A percentile compares a stretch with the other conserved stretches of the same genome.
Evolutionary conservation across 2,888 invertebrate genomes (phyloP).

Genomic region (Chalcosyrphus nemorum): DNA sequence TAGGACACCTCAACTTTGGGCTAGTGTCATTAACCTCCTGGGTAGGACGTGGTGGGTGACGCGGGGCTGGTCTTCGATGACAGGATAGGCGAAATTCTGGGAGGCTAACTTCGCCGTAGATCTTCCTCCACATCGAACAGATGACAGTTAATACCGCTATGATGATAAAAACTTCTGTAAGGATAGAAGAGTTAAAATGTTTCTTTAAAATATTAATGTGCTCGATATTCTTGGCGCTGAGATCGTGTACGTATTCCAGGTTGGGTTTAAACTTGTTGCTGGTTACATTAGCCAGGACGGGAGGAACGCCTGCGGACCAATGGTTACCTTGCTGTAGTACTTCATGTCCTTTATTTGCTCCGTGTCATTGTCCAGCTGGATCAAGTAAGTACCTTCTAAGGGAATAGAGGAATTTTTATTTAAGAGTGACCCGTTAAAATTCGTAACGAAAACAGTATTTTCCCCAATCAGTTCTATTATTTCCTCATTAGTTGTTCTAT

Average conservation of each 20-base stretch:
- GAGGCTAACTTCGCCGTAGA: no score
- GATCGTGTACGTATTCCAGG: background rate
- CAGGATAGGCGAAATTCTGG: no score
- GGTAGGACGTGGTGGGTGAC: no score
- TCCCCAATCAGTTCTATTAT: background rate
- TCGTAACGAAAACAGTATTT: slow-evolving; percentile 17
- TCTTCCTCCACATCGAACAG: slow-evolving; percentile 13
- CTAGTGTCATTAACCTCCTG: no score
- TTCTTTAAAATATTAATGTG: slow-evolving; percentile 4
- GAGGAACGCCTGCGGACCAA: slow-evolving; percentile 2
- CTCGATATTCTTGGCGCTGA: slow-evolving; percentile 1
- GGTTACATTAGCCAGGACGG: slow-evolving; percentile 15
- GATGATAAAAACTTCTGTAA: slow-evolving; percentile 30
- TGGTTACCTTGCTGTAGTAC: background rate
- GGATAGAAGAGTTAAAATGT: slow-evolving; percentile 23
- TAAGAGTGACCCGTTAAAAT: slow-evolving; percentile 14
- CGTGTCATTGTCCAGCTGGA: slow-evolving; percentile 18
- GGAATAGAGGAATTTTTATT: slow-evolving; percentile 37
- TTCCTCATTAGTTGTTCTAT: background rate
- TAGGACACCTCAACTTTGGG: no score
- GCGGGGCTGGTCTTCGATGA: no score
- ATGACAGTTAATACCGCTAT: background rate
- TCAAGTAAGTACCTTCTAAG: slow-evolving; percentile 35
- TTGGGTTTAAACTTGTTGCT: slow-evolving; percentile 4
- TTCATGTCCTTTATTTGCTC: background rate